These are phyloP conservation scores for Oxyura jamaicensis DNA, from an alignment of 2,113 vertebrate species.

Conservation along the genomic window DNA sequence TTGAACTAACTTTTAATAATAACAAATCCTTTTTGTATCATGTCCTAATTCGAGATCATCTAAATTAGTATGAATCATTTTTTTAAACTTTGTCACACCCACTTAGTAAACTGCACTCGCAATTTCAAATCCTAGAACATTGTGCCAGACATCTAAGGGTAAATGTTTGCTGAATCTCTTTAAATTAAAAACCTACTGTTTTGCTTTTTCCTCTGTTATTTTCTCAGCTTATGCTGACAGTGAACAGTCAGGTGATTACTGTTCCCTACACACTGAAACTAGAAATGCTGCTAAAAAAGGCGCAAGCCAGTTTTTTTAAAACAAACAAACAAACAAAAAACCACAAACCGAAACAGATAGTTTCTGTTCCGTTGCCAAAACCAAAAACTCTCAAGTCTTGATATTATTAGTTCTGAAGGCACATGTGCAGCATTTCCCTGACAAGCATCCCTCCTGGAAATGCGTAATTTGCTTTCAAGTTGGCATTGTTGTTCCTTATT, in stretches of 20 bases:
- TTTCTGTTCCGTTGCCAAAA: not conserved
- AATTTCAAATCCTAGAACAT: not conserved
- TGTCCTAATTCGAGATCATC: not conserved
- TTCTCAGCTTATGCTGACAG: not conserved
- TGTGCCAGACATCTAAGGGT: fast-evolving
- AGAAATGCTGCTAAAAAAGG: not conserved
- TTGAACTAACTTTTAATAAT: constrained; percentile 10
- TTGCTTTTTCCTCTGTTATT: not conserved
- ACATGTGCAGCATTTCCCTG: not conserved
- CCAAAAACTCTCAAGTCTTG: no score
- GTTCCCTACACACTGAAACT: not conserved
- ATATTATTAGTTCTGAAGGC: not conserved
- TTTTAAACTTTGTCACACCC: not conserved
- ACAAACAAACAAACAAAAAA: no score
- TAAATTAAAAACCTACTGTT: not conserved
- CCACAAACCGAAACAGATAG: no score
- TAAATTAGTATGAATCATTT: not conserved
- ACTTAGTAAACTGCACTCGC: fast-evolving
- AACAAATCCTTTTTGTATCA: not conserved
- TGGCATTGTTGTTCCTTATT: not conserved
- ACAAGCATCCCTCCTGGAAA: not conserved
- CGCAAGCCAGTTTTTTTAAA: not conserved
- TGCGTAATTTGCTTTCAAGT: not conserved
- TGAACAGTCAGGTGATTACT: not conserved
- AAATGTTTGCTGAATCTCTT: not conserved